phyloP scores from a whole-genome alignment of 1,140 invertebrate genomes.

The Diuraphis noxia region DNA sequence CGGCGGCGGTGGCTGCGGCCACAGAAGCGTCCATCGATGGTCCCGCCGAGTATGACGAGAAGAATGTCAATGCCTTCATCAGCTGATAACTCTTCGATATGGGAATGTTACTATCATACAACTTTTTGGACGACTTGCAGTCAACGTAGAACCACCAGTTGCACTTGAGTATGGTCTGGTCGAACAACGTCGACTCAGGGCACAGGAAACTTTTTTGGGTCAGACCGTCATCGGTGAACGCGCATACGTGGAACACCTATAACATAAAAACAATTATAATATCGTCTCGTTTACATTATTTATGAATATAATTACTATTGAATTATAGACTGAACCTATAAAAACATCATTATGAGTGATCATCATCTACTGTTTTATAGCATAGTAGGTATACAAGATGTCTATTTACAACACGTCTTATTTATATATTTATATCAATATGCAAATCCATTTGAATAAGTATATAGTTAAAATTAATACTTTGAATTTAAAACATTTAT shows the following conservation, averaged over 20 bases:
- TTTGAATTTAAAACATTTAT: background rate
- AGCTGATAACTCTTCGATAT: constrained; percentile 88
- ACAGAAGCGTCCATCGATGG: background rate
- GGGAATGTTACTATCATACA: constrained; percentile 86
- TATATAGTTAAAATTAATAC: background rate
- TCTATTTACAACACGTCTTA: background rate
- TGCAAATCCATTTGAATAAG: no score
- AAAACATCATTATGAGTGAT: background rate
- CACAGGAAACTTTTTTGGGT: constrained; percentile 88
- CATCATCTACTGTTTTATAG: background rate
- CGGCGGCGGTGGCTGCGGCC: background rate
- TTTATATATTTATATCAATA: no score
- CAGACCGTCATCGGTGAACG: constrained; percentile 82
- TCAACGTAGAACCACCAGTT: constrained; percentile 93
- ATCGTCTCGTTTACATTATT: background rate
- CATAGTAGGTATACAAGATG: background rate
- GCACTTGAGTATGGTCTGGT: constrained; percentile 85
- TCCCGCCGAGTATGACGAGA: constrained; percentile 73
- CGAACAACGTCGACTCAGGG: constrained; percentile 84
- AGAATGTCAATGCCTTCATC: constrained; percentile 86
- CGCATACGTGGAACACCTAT: constrained; percentile 87
- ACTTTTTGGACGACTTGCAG: constrained; percentile 75
- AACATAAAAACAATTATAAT: constrained; percentile 54
- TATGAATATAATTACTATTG: background rate
- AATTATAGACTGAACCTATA: background rate